Percentiles rank a stretch among this genome's conserved stretches.
Evolutionary conservation across 2,797 vertebrate genomes (phyloP).

Genomic region (Phaenicophaeus curvirostris): DNA sequence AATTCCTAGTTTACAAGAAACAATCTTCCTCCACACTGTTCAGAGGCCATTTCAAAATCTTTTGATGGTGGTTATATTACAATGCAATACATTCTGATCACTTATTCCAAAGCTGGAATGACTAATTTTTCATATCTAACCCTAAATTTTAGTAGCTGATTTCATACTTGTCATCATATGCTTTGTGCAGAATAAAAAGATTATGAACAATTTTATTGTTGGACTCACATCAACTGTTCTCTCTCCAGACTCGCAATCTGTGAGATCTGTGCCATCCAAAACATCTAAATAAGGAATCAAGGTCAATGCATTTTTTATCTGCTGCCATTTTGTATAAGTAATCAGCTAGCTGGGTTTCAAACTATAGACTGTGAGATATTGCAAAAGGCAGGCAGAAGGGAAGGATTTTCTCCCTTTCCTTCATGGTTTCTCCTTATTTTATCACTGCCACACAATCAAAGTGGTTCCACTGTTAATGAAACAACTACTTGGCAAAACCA

Average conservation of each 20-base stretch:
- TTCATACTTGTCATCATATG: neutral
- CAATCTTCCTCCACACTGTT: neutral
- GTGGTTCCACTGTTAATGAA: neutral
- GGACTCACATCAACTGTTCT: neutral
- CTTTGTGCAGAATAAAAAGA: conserved; percentile 18
- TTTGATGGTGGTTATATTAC: neutral
- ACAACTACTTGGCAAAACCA: neutral
- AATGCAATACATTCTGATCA: neutral
- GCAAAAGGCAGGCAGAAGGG: neutral
- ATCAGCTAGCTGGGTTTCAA: neutral
- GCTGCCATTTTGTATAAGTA: neutral
- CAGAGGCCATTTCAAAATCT: neutral
- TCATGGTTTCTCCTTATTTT: neutral
- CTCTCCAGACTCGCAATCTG: neutral
- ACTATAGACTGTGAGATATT: neutral
- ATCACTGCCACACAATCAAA: neutral
- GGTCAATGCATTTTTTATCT: neutral
- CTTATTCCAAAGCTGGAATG: neutral
- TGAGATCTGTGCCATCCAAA: neutral
- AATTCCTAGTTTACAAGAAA: neutral
- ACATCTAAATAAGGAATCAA: neutral
- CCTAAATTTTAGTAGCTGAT: neutral
- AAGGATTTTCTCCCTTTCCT: neutral
- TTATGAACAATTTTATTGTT: neutral
- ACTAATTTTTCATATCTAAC: neutral